These are phyloP conservation scores for Frieseomelitta varia DNA, from an alignment of 1,140 invertebrate species.

Conservation along the genomic window DNA sequence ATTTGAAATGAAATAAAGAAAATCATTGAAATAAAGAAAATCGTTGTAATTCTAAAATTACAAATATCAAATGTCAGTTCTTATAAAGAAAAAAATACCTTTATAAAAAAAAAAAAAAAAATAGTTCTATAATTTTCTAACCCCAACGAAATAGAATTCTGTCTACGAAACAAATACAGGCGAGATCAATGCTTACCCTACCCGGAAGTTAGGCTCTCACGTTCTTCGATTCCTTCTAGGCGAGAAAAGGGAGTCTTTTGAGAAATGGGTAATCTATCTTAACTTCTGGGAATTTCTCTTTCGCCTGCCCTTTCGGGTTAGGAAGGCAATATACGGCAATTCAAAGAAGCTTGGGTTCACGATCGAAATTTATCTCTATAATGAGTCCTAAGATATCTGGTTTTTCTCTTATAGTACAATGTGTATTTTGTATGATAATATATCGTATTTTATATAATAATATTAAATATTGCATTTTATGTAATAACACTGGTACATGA, in stretches of 20 bases:
- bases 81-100: not conserved
- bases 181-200: conserved; percentile 19
- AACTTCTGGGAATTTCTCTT: not conserved
- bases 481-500: too few species aligned
- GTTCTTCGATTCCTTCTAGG: conserved; percentile 14
- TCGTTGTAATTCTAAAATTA: not conserved
- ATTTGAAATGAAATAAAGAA: not conserved
- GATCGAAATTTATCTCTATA: not conserved
- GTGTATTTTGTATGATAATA: not conserved
- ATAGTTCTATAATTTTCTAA: conserved; percentile 1
- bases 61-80: not conserved
- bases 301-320: not conserved
- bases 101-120: not conserved
- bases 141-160: not conserved
- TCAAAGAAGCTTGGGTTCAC: not conserved
- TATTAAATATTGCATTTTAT: too few species aligned
- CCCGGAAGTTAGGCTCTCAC: conserved; percentile 31
- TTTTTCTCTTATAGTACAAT: not conserved
- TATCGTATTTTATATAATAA: too few species aligned
- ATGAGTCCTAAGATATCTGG: not conserved
- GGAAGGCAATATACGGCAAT: not conserved
- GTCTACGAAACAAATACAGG: conserved; percentile 43
- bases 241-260: conserved; percentile 45
- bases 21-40: not conserved
- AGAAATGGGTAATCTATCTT: conserved; percentile 16